Evolutionary conservation across 2,113 vertebrate genomes (phyloP), one percentile per base, ranked within the genome.

Genomic region (Paracanthobrama guichenoti): DNA sequence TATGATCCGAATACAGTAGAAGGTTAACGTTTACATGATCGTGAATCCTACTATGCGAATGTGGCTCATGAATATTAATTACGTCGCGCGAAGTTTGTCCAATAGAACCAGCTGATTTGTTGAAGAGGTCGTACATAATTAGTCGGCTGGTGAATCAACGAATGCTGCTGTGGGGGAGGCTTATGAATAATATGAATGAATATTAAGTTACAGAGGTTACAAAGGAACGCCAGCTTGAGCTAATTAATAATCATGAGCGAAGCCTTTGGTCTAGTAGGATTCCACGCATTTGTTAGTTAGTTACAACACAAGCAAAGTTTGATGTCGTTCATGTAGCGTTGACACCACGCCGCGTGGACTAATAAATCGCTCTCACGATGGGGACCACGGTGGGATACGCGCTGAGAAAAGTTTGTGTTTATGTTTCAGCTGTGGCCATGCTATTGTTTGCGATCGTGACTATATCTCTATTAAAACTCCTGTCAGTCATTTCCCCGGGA

Each of bases 401-500:
- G 62, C 6, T 84, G 4, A 53, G 16, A 55, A 84, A 69, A 69
- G 48, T 59, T 42, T 28, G 0, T 0, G 55, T 91, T 5, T 90
- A 88, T 46, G 1, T 91, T 2, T 76, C 59, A 13, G 31, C 83
- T 13, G 18, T 60, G 3, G 62, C 14, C 1, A 3, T 84, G 28
- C 13, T 91, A 3, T 85, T 72, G 26, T 83, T 9, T 22, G 16
- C 88, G 42, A 0, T 89, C 0, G 3, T 7, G 20, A 2, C 82
- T 1, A 62, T 8, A 53, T 8, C 2, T 0, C 67, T 24, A 0
- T 88, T 95, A n/a, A 93, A 87, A 80, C 86, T 93, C 0, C 14
- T 95, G 42, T 87, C 94, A 79, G 24, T 87, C 0, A 67, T 97
- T 11, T 96, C 94, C 26, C 97, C 96, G 6, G 79, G 64, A 0